Evolutionary conservation across 2,888 invertebrate genomes (phyloP).

Genomic region (Linnaemya vulpina): DNA sequence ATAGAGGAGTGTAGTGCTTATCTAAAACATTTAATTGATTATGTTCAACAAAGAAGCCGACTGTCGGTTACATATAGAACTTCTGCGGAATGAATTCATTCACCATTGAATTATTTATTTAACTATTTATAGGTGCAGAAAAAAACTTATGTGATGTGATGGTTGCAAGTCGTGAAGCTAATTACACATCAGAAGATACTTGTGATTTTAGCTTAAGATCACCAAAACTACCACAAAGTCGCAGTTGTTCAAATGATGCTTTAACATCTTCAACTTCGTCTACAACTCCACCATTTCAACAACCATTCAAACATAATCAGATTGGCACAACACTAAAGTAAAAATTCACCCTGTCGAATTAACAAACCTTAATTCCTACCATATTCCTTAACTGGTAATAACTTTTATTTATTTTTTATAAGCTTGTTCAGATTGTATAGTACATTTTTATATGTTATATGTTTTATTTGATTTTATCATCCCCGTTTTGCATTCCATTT

Average conservation of each 20-base stretch:
- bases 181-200: slow-evolving; percentile 75
- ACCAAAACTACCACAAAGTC: slow-evolving; percentile 70
- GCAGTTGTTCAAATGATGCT: slow-evolving; percentile 74
- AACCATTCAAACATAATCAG: slow-evolving; percentile 44
- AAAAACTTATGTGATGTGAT: slow-evolving; percentile 80
- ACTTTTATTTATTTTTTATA: slow-evolving; percentile 28
- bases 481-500: neutral
- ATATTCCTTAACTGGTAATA: slow-evolving; percentile 31
- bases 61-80: too few species aligned
- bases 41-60: too few species aligned
- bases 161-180: slow-evolving; percentile 80
- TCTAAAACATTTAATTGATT: too few species aligned
- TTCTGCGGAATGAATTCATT: too few species aligned
- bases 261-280: slow-evolving; percentile 72
- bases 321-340: slow-evolving; percentile 69
- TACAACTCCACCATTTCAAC: slow-evolving; percentile 74
- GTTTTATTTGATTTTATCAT: slow-evolving; percentile 1
- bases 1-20: too few species aligned
- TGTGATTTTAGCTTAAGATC: slow-evolving; percentile 72
- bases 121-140: slow-evolving; percentile 75
- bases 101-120: neutral
- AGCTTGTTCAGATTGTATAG: slow-evolving; percentile 37
- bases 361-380: slow-evolving; percentile 69
- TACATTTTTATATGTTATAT: slow-evolving; percentile 29
- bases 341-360: slow-evolving; percentile 74